These are phyloP conservation scores for Ormyrus pomaceus DNA, from an alignment of 2,888 invertebrate species.

Conservation along the genomic window DNA sequence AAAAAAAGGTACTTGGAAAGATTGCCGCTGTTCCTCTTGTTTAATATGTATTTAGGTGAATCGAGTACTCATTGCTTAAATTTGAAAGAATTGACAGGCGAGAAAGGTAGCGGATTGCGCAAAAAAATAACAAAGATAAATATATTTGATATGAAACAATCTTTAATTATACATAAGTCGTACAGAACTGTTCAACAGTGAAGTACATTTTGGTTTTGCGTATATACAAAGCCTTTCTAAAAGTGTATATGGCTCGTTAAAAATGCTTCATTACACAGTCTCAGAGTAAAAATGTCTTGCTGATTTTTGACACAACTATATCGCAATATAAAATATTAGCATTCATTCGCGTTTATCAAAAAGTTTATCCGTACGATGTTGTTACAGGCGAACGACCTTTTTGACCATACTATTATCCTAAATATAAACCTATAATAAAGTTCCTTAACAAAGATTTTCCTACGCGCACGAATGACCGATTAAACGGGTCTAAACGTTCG, in stretches of 20 bases:
- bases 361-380: too few relatives aligned
- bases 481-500: too few relatives aligned
- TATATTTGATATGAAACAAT: conserved; percentile 16
- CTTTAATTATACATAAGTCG: conserved; percentile 25
- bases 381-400: too few relatives aligned
- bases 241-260: not conserved
- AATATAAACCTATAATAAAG: too few relatives aligned
- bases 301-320: conserved; percentile 4
- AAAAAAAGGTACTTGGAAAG: not conserved
- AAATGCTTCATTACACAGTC: conserved; percentile 27
- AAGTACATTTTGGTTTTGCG: conserved; percentile 22
- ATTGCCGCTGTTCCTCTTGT: not conserved
- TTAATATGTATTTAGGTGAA: conserved; percentile 31
- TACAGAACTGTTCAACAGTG: conserved; percentile 26
- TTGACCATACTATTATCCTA: too few relatives aligned
- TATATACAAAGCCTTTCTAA: conserved; percentile 40
- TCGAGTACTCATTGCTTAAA: conserved; percentile 18
- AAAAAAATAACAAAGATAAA: conserved; percentile 10
- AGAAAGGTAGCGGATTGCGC: not conserved
- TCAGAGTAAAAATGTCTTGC: conserved; percentile 23
- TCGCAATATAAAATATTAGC: not conserved
- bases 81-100: conserved; percentile 6
- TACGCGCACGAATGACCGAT: too few relatives aligned
- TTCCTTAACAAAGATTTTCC: too few relatives aligned
- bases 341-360: not conserved